phyloP scores from a whole-genome alignment of 37 sponge, comb jelly and placozoan genomes.

The Aphrocallistes beatrix region DNA sequence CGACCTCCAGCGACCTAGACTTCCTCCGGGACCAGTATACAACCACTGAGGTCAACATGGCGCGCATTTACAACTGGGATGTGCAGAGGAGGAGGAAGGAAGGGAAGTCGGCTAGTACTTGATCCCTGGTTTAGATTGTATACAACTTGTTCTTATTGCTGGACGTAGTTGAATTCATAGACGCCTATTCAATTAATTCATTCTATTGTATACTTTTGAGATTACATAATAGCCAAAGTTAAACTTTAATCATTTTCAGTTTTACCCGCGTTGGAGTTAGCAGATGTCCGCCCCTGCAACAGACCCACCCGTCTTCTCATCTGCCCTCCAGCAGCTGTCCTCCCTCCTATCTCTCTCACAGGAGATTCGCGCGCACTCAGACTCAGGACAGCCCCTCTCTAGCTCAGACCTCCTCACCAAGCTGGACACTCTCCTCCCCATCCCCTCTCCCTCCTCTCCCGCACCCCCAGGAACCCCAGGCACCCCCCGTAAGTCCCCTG shows the following conservation, averaged over 20 bases:
- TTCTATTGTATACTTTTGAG: background rate
- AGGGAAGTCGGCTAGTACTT: background rate
- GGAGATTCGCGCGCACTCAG: background rate
- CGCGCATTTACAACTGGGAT: slow-evolving; percentile 95
- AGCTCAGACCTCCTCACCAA: background rate
- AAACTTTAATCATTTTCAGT: too few species aligned
- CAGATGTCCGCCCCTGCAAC: background rate
- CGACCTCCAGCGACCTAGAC: slow-evolving; percentile 61
- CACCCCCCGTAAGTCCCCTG: background rate
- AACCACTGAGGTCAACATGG: slow-evolving; percentile 91
- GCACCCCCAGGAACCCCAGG: background rate
- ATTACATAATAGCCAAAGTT: background rate
- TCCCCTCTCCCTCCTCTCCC: background rate
- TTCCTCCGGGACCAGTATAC: slow-evolving; percentile 72
- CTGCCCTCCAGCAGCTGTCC: background rate
- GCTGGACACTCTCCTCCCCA: background rate
- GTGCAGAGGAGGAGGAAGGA: slow-evolving; percentile 56
- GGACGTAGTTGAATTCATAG: background rate
- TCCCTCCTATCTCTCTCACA: background rate
- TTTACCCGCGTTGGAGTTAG: background rate
- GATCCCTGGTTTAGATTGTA: too few species aligned
- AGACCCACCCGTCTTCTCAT: background rate
- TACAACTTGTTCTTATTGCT: too few species aligned
- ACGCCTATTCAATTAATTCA: background rate
- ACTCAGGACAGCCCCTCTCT: background rate